These are phyloP conservation scores for Ciconia boyciana DNA, from an alignment of 2,113 vertebrate genomes.

Conservation along the genomic window DNA sequence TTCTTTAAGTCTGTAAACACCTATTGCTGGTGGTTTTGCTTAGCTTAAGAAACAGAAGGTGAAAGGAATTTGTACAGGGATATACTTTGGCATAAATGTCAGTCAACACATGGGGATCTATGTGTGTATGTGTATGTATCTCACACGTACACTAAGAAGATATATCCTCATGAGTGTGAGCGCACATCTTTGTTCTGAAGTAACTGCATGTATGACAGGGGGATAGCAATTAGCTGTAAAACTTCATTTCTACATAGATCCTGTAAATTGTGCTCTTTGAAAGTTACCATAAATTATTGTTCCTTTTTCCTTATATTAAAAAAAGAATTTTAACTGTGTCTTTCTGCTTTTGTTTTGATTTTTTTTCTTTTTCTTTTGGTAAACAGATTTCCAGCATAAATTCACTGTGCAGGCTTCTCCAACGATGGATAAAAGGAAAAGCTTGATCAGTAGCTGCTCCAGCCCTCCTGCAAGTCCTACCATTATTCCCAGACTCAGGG, in stretches of 20 bases:
- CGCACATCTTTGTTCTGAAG: neutral
- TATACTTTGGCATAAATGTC: neutral
- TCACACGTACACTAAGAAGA: neutral
- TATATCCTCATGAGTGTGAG: neutral
- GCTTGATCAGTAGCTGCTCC: conserved; percentile 85
- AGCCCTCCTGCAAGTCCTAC: conserved; percentile 93
- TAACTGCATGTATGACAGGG: accelerated
- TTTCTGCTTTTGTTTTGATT: neutral
- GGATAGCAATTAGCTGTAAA: neutral
- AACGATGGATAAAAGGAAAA: conserved; percentile 91
- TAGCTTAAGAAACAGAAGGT: neutral
- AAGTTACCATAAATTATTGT: neutral
- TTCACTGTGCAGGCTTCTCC: conserved; percentile 98
- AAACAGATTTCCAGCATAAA: conserved; percentile 96
- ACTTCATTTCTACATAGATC: neutral
- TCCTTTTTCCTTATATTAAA: neutral
- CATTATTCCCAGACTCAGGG: conserved; percentile 91
- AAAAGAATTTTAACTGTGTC: neutral
- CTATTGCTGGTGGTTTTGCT: neutral
- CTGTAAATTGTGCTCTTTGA: accelerated
- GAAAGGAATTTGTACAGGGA: neutral
- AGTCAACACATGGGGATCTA: neutral
- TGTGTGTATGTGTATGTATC: neutral
- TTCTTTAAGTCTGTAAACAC: neutral
- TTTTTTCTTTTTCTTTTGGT: neutral